phyloP scores from a whole-genome alignment of 2,113 vertebrate genomes.

The Heterotis niloticus region DNA sequence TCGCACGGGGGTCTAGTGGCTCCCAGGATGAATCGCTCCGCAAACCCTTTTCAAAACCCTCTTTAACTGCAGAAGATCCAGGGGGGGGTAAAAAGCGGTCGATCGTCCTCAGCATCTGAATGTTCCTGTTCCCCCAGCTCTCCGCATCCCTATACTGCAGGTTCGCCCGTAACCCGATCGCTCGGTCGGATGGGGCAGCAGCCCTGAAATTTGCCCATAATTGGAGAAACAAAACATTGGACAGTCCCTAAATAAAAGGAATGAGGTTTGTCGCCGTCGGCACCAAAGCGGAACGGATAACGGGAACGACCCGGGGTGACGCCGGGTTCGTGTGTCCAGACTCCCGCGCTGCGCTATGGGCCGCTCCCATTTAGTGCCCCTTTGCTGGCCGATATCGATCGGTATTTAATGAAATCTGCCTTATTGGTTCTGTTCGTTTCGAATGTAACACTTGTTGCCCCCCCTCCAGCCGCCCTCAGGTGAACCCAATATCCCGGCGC shows the following conservation, averaged over 20 bases:
- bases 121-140: not conserved
- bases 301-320: not conserved
- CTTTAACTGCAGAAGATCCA: slow-evolving; percentile 56
- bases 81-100: slow-evolving; percentile 44
- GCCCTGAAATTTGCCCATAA: not conserved
- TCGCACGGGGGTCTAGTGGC: slow-evolving; percentile 12
- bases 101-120: slow-evolving; percentile 34
- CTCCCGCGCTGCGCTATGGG: not conserved
- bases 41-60: slow-evolving; percentile 56
- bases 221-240: not conserved
- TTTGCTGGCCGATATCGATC: not conserved
- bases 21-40: slow-evolving; percentile 47
- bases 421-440: slow-evolving; percentile 2
- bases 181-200: not conserved
- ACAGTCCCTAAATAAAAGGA: too few species aligned
- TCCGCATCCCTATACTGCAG: not conserved
- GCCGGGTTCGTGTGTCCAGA: too few species aligned
- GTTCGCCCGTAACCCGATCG: not conserved
- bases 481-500: slow-evolving; percentile 6
- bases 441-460: not conserved
- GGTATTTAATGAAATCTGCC: slow-evolving; percentile 9
- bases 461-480: not conserved
- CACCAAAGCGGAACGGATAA: not conserved
- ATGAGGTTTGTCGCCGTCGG: not conserved
- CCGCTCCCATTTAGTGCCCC: not conserved